phyloP scores from a whole-genome alignment of 1,140 invertebrate genomes.

The Lasioglossum baleicum region DNA sequence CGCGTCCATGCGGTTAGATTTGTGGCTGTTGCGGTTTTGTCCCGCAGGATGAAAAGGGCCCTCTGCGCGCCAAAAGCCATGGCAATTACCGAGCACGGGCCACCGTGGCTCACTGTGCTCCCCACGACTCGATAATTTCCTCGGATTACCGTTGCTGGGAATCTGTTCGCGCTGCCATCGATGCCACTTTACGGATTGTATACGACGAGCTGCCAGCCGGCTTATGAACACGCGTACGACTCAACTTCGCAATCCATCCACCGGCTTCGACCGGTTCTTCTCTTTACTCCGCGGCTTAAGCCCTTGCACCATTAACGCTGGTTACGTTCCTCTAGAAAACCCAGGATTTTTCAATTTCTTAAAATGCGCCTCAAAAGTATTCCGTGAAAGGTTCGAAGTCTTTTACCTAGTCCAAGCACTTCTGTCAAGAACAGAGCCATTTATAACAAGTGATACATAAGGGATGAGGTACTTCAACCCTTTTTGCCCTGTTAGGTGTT shows the following conservation, averaged over 20 bases:
- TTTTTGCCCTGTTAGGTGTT: no score
- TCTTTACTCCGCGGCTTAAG: no score
- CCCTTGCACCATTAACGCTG: no score
- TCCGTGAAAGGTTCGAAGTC: no score
- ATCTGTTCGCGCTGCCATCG: conserved; percentile 12
- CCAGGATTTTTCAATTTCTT: no score
- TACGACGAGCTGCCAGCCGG: neutral
- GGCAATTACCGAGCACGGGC: conserved; percentile 45
- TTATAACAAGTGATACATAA: no score
- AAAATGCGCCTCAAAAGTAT: no score
- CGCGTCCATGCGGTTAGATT: conserved; percentile 66
- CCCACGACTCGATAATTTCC: conserved; percentile 1
- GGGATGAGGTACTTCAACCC: no score
- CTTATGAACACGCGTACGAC: conserved; percentile 3
- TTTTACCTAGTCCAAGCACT: no score
- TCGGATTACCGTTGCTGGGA: conserved; percentile 5
- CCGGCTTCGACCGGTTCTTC: neutral
- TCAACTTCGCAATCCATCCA: neutral
- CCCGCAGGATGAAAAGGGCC: conserved; percentile 51
- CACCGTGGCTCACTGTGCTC: conserved; percentile 5
- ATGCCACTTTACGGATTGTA: neutral
- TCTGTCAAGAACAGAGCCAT: no score
- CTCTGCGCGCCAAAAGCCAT: conserved; percentile 44
- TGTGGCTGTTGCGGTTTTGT: conserved; percentile 72
- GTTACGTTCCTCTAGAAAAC: no score